Conservation (phyloP, 2,113 vertebrate species). For the Amazona guildingii region DNA sequence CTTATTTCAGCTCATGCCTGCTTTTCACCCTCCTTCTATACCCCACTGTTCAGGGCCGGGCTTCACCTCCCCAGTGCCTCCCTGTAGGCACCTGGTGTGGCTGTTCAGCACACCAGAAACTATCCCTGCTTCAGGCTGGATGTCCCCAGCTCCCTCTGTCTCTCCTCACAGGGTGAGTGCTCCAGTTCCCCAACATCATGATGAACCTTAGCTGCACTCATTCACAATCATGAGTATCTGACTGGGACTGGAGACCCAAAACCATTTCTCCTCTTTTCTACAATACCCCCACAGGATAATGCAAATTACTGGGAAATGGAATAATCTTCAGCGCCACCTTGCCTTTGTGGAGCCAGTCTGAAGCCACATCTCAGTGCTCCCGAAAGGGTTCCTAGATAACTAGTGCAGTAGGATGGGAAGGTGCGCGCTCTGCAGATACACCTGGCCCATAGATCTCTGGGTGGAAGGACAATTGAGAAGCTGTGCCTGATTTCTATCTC, state of each 20-base stretch:
- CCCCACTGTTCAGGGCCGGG: background rate
- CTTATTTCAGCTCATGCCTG: background rate
- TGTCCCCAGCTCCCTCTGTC: background rate
- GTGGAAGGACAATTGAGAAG: background rate
- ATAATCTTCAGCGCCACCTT: background rate
- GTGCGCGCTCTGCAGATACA: background rate
- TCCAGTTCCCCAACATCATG: rapidly evolving
- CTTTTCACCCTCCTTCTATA: background rate
- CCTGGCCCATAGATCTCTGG: background rate
- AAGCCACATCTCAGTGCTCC: background rate
- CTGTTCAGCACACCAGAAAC: background rate
- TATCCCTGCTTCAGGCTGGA: background rate
- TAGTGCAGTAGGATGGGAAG: background rate
- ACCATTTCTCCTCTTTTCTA: background rate
- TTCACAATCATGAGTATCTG: background rate
- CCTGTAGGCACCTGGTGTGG: too few relatives aligned
- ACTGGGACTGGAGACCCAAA: background rate
- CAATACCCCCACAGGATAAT: background rate
- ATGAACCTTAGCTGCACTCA: background rate
- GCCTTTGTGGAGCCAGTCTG: background rate
- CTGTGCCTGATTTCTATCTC: background rate
- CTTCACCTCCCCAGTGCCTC: rapidly evolving
- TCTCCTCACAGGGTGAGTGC: background rate
- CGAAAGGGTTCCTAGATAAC: background rate
- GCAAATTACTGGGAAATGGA: background rate